Base-by-base conservation (phyloP, 2,797 vertebrate genomes). In the Lindbergichthys nudifrons region DNA sequence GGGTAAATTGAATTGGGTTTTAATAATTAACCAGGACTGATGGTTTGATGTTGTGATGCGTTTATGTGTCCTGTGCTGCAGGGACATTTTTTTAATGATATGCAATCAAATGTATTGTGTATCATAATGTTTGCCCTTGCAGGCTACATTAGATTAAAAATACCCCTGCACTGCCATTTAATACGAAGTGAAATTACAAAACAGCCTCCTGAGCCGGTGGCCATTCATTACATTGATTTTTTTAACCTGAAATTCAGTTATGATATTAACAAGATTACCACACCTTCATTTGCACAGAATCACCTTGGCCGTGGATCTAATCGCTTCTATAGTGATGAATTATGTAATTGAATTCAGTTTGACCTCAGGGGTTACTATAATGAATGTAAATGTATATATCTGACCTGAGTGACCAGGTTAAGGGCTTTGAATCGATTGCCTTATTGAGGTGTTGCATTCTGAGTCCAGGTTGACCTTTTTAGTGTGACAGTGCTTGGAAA, bases 1-100 rank as follows among this genome's bases (percentile, higher is more conserved):
- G 81, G 52, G 58, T 73, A 79, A 86, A 90, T 88, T 88, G 74
- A 85, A 85, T 90, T 86, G 86, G 56, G 56, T 82, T 65, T 89
- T 62, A 88, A 88, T 89, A 89, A 92, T 92, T 91, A 90, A 91
- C 65, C 62, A 81, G 73, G 68, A 77, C 73, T 74, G 78, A 82
- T 80, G 75, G 73, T 85, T 85, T 88, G 70, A 78, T 84, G 73
- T 79, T 83, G 79, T 61, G 59, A 19, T 68, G 75, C 45, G 57
- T 57, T 76, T 57, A 56, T 77, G 75, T 68, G 53, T 73, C 75
- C 63, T 43, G n/a, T 61, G 63, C 79, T 84, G 51, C 59, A 61
- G 69, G 66, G 65, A 43, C 46, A 21, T 53, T 58, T 60, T 45
- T 43, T 56, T 75, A 87, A 83, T 77, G 71, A 60, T 68, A 45